Evolutionary conservation across 2,888 invertebrate species (phyloP).

Genomic region (Gonocerus acuteangulatus): DNA sequence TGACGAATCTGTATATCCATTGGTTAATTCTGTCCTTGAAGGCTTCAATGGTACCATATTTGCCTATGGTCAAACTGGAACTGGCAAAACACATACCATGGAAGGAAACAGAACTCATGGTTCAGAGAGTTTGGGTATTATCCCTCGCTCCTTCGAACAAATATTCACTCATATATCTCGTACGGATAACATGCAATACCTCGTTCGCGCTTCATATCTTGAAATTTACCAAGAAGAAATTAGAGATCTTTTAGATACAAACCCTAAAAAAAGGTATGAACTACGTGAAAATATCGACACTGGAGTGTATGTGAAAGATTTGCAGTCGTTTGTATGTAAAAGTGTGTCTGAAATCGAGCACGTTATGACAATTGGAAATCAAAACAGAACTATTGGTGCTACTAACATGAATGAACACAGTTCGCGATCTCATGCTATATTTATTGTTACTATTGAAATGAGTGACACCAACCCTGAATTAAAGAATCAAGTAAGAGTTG

Average conservation of each 20-base stretch:
- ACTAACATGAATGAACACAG: conserved; percentile 99
- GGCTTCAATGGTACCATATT: conserved; percentile 99
- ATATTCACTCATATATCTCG: conserved; percentile 92
- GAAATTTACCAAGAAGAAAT: conserved; percentile 81
- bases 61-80: conserved; percentile 98
- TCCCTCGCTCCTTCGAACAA: conserved; percentile 94
- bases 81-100: conserved; percentile 71
- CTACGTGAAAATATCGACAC: conserved; percentile 67
- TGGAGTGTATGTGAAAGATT: conserved; percentile 92
- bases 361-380: conserved; percentile 88
- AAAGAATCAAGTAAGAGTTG: conserved; percentile 49
- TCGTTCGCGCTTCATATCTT: conserved; percentile 92
- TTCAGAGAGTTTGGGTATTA: conserved; percentile 72
- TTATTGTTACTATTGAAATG: conserved; percentile 96
- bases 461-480: conserved; percentile 60
- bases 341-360: conserved; percentile 87
- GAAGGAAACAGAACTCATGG: conserved; percentile 46
- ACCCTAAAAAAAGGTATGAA: conserved; percentile 63
- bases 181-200: conserved; percentile 85
- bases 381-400: conserved; percentile 85
- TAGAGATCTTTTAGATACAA: conserved; percentile 59
- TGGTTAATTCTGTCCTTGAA: conserved; percentile 90
- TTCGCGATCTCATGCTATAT: conserved; percentile 95
- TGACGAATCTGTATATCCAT: conserved; percentile 89
- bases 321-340: conserved; percentile 90